Base-by-base conservation (phyloP, 2,888 invertebrate genomes). In the Aethes cnicana region DNA sequence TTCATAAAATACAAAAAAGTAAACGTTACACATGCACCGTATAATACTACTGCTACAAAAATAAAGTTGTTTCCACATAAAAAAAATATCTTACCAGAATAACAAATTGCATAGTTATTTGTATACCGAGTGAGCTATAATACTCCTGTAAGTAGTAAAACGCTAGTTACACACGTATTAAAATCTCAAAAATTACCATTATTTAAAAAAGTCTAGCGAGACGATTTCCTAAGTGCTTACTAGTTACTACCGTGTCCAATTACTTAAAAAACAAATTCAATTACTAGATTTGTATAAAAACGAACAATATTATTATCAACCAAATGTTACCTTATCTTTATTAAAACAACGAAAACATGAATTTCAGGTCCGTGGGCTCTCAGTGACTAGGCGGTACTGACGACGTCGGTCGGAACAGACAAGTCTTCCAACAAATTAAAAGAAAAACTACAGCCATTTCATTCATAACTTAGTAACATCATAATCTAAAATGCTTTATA, bases 301-400 rank as follows among this genome's bases (percentile, higher is more conserved):
- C 84, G 75, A 86, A 86, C 76, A 84, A 84, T 79, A 84, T 74
- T 70, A 72, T 76, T 74, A 82, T 80, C 75, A 86, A 86, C 81
- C 84, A 83, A 87, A 81, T 79, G 81, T 77, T 79, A 81, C 78
- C n/a, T 83, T 82, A 77, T 72, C 64, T 74, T 74, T n/a, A n/a
- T n/a, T 73, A 77, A 74, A 78, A 79, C 46, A 59, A 59, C 56
- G 35, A 74, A 78, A 83, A 83, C 75, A 73, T 76, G 75, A 80
- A 73, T 80, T 74, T 72, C 72, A 77, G 74, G 69, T 81, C 74
- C 76, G 81, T 78, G 82, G 86, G 84, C 72, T 86, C 84, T 84
- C 88, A 87, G 88, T 85, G 88, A 89, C 88, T 89, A 89, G 89
- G 89, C 89, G 89, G 89, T 86, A 80, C 77, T 76, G 79, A 81